phyloP scores from a whole-genome alignment of 2,888 invertebrate species.

The Lutraria lutraria region DNA sequence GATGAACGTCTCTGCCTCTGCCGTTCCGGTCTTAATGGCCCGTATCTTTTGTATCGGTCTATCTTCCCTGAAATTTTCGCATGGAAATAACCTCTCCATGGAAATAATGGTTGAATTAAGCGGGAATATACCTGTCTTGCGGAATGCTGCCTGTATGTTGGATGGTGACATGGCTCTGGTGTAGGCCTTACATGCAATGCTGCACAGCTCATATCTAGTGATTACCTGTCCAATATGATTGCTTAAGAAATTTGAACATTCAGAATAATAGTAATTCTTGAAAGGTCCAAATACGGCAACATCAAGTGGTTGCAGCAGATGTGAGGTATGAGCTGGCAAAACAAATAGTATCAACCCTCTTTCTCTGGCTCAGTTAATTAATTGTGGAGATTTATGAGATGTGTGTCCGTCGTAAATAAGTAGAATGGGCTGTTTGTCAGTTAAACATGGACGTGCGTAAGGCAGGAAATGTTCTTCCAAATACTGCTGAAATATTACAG shows the following conservation, averaged over 20 bases:
- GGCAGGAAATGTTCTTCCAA: conserved; percentile 46
- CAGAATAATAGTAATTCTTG: conserved; percentile 45
- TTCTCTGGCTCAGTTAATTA: conserved; percentile 42
- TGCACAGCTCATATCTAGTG: too few relatives aligned
- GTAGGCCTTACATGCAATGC: too few relatives aligned
- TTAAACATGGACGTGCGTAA: not conserved
- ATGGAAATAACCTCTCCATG: too few relatives aligned
- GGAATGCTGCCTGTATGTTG: too few relatives aligned
- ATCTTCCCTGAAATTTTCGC: too few relatives aligned
- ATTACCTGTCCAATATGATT: conserved; percentile 33
- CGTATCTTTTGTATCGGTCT: too few relatives aligned
- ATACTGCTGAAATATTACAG: conserved; percentile 30
- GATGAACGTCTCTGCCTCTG: too few relatives aligned
- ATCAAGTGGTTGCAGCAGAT: conserved; percentile 49
- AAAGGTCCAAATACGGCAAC: conserved; percentile 46
- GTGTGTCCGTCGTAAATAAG: conserved; percentile 52
- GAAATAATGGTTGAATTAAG: too few relatives aligned
- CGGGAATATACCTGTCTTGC: too few relatives aligned
- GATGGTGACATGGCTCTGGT: too few relatives aligned
- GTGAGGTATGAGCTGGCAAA: conserved; percentile 49
- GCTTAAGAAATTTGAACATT: conserved; percentile 40
- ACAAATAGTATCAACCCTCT: conserved; percentile 42
- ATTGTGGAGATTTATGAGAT: conserved; percentile 19
- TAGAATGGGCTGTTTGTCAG: conserved; percentile 23
- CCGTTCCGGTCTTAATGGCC: too few relatives aligned